Conservation (phyloP, 1,140 invertebrate species). For the Adelges cooleyi region DNA sequence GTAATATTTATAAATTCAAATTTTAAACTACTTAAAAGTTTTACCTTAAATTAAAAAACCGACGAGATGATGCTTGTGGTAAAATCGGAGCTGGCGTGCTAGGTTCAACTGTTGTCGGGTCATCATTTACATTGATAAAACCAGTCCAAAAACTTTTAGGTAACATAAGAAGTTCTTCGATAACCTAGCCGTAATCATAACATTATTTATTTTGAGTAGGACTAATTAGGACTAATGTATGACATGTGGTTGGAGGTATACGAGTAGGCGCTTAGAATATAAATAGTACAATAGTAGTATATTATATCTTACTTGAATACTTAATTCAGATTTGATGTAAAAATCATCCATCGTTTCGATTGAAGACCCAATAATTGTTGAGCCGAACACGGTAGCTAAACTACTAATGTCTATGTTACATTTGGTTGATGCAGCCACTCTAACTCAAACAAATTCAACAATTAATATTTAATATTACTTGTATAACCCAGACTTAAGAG, state of each 20-base stretch:
- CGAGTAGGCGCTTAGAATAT: no score
- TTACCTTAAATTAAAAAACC: conserved; percentile 3
- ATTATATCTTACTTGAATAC: conserved; percentile 29
- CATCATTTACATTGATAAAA: neutral
- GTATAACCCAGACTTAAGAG: no score
- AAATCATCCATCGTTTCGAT: conserved; percentile 35
- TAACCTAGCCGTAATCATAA: neutral
- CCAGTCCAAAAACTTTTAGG: neutral
- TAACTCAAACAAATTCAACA: no score
- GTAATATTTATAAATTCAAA: no score
- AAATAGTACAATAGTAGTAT: no score
- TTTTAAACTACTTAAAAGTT: no score
- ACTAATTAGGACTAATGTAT: no score
- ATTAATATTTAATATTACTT: no score
- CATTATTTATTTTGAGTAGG: no score
- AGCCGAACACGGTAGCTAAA: conserved; percentile 73
- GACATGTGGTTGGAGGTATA: no score
- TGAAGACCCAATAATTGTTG: conserved; percentile 72
- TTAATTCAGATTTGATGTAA: conserved; percentile 37
- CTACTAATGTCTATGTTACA: conserved; percentile 68
- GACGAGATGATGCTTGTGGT: neutral
- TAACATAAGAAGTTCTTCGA: neutral
- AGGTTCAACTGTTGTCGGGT: neutral
- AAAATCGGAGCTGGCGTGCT: neutral
- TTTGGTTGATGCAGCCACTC: conserved; percentile 54